Evolutionary conservation across 2,113 vertebrate species (phyloP).

Genomic region (Toxotes chatareus): DNA sequence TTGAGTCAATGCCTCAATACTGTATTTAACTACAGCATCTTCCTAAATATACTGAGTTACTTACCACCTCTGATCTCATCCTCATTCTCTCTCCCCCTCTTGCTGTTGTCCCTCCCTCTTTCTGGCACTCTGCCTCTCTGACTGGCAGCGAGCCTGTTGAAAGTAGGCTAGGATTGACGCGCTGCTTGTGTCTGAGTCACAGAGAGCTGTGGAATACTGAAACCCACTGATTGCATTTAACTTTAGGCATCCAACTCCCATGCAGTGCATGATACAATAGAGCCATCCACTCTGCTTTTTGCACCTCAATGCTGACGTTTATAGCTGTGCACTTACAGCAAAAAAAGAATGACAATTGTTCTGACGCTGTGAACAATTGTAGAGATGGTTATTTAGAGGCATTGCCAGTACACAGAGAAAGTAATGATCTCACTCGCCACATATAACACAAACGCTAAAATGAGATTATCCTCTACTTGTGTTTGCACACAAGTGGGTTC

Average conservation of each 20-base stretch:
- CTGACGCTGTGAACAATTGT: constrained; percentile 40
- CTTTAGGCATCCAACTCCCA: constrained; percentile 79
- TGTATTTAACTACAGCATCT: constrained; percentile 11
- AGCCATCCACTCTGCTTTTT: constrained; percentile 67
- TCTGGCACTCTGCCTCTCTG: constrained; percentile 74
- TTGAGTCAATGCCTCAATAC: background rate
- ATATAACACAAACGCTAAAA: constrained; percentile 7
- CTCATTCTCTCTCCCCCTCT: constrained; percentile 55
- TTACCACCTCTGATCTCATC: constrained; percentile 67
- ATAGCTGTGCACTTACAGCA: constrained; percentile 49
- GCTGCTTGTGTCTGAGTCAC: constrained; percentile 84
- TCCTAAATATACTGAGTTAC: constrained; percentile 27
- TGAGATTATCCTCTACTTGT: background rate
- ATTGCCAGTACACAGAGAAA: background rate
- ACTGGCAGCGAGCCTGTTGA: constrained; percentile 79
- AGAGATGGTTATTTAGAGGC: constrained; percentile 43
- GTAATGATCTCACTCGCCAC: constrained; percentile 12
- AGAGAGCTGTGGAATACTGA: constrained; percentile 77
- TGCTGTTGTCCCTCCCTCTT: constrained; percentile 62
- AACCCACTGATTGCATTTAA: constrained; percentile 83
- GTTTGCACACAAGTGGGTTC: background rate
- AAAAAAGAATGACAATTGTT: constrained; percentile 34
- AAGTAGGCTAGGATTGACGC: constrained; percentile 86
- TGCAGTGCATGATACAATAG: constrained; percentile 78
- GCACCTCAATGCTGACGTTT: constrained; percentile 71